These are phyloP conservation scores for Leptinotarsa juncta DNA, from an alignment of 2,888 invertebrate genomes.

Conservation along the genomic window DNA sequence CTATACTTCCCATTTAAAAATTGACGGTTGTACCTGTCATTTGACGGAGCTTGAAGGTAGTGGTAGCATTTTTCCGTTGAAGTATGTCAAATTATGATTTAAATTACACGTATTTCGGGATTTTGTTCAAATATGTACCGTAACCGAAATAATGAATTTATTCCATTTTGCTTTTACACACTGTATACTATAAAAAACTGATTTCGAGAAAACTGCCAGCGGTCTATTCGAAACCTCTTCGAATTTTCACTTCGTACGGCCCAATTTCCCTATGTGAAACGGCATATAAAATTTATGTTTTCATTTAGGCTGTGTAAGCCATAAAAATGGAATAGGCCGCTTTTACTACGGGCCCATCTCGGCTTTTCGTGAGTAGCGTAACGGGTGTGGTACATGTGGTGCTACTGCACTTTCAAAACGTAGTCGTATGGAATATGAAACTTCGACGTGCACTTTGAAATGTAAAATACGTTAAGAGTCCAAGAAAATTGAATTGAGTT, in stretches of 20 bases:
- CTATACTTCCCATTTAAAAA: too few species aligned
- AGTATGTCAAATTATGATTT: too few species aligned
- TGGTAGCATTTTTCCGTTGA: too few species aligned
- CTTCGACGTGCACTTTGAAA: neutral
- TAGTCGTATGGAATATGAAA: neutral
- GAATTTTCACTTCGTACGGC: constrained; percentile 12
- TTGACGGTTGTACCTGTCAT: too few species aligned
- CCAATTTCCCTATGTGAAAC: neutral
- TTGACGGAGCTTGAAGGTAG: too few species aligned
- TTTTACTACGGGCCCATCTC: constrained; percentile 3
- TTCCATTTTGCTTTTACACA: neutral
- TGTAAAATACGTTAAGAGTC: neutral
- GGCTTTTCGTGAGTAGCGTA: neutral
- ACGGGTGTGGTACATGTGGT: neutral
- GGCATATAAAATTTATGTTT: constrained; percentile 13
- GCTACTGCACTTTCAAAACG: constrained; percentile 4
- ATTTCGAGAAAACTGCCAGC: neutral
- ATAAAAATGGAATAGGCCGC: constrained; percentile 14
- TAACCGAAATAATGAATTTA: too few species aligned
- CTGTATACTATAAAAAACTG: neutral
- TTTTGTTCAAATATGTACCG: too few species aligned
- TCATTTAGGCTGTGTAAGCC: constrained; percentile 9
- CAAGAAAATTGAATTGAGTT: too few species aligned
- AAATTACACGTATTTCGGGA: too few species aligned
- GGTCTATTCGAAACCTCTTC: neutral